Percentiles rank a stretch among this genome's conserved stretches.
These are phyloP conservation scores for Malacosoma neustria DNA, from an alignment of 2,888 invertebrate genomes.

Conservation along the genomic window DNA sequence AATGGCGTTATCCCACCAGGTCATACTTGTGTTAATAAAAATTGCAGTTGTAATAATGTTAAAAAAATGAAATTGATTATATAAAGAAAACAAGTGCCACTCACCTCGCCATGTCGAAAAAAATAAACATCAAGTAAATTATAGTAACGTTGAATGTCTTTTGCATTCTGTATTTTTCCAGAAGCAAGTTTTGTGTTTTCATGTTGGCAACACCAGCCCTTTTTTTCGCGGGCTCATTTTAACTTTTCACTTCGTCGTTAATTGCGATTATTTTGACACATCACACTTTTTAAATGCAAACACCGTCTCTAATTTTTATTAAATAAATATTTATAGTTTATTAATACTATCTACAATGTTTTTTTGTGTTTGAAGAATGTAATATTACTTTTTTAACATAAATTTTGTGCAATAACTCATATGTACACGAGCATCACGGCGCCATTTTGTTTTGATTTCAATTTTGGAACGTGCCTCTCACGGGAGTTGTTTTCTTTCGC, in stretches of 20 bases:
- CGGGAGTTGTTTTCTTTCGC: conserved; percentile 16
- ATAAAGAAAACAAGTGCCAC: too few relatives aligned
- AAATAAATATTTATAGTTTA: too few relatives aligned
- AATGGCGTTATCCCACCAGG: too few relatives aligned
- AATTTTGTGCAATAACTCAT: too few relatives aligned
- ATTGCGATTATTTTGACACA: conserved; percentile 27
- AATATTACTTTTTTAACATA: too few relatives aligned
- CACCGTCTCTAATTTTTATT: too few relatives aligned
- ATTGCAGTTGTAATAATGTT: too few relatives aligned
- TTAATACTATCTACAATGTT: too few relatives aligned
- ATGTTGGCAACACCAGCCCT: conserved; percentile 66
- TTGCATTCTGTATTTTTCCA: conserved; percentile 55
- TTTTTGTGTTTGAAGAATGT: too few relatives aligned
- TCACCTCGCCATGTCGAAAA: conserved; percentile 59
- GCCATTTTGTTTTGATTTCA: neutral
- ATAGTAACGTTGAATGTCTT: conserved; percentile 42
- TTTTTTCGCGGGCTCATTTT: conserved; percentile 55
- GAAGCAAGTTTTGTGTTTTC: conserved; percentile 38
- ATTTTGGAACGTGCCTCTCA: neutral
- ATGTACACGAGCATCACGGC: neutral
- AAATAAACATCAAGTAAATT: conserved; percentile 51
- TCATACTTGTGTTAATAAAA: too few relatives aligned
- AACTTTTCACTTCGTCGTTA: conserved; percentile 37
- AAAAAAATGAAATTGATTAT: too few relatives aligned
- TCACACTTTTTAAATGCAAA: too few relatives aligned